Base-by-base conservation (phyloP, 1,140 invertebrate species). In the Aphaenogaster rudis region DNA sequence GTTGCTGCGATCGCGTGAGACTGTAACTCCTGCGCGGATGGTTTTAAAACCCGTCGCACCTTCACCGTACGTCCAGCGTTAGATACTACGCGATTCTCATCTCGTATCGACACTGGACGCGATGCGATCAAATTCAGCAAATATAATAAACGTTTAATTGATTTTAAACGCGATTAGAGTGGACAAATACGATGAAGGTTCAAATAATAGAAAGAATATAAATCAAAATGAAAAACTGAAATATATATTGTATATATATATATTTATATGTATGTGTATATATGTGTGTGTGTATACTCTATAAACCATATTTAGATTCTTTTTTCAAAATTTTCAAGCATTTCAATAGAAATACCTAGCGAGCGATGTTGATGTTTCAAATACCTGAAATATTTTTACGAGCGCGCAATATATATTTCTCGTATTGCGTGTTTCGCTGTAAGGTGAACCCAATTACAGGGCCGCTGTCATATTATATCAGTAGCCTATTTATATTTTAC, bases 401-500 rank as follows among this genome's bases (percentile, higher is more conserved):
- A 81, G 1, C n/a, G 15, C 11, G n/a, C 48, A 9, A 9, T 13
- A 28, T 45, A 21, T 15, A 59, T 61, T 84, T 74, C 11, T 84
- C 13, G n/a, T 59, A 42, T 72, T 61, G 17, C 13, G 33, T 84
- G 69, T 28, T 48, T 54, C 48, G n/a, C 33, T 33, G 42, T 84
- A 50, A 74, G 13, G n/a, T 36, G 69, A 48, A 61, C 17, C 72
- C 80, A 17, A 84, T 84, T 61, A 61, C 45, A 48, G 13, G 15
- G 42, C 74, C 28, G 13, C 69, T 84, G 42, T 74, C 54, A 61
- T 4, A 74, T 61, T 82, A 71, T 61, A 82, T 82, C 28, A 54
- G 13, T 84, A 82, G 67, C 66, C 54, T 74, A 74, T 84, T 84
- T 74, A 84, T 84, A 74, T 84, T 84, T 74, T 39, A 82, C 15